Conservation (phyloP, 2,888 invertebrate genomes). For the Clanis bilineata region DNA sequence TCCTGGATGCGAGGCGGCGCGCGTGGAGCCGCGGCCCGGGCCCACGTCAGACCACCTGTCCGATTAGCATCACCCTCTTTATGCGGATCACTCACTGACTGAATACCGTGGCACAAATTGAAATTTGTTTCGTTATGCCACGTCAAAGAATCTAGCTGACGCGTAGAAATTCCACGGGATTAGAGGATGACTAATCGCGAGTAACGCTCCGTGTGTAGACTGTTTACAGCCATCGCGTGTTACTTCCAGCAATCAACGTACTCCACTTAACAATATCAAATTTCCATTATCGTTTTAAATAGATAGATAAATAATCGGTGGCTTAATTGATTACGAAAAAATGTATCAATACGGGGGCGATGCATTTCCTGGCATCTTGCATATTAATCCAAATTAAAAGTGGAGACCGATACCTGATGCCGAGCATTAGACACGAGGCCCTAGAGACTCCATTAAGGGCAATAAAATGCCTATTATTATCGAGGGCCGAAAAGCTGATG, state of each 20-base stretch:
- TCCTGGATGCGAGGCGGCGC: slow-evolving; percentile 36
- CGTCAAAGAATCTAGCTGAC: slow-evolving; percentile 71
- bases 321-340: slow-evolving; percentile 73
- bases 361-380: slow-evolving; percentile 59
- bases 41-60: slow-evolving; percentile 75
- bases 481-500: slow-evolving; percentile 81
- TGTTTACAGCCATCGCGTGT: slow-evolving; percentile 58
- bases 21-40: slow-evolving; percentile 43
- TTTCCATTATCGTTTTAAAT: slow-evolving; percentile 56
- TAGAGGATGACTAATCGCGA: slow-evolving; percentile 68
- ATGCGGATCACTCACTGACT: slow-evolving; percentile 69
- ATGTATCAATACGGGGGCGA: slow-evolving; percentile 42
- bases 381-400: slow-evolving; percentile 78
- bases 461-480: slow-evolving; percentile 83
- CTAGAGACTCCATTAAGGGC: slow-evolving; percentile 81
- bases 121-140: slow-evolving; percentile 77
- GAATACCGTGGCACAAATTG: slow-evolving; percentile 67
- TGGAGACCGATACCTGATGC: slow-evolving; percentile 63
- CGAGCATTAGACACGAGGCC: slow-evolving; percentile 70
- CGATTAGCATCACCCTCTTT: slow-evolving; percentile 77
- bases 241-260: slow-evolving; percentile 65
- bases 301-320: slow-evolving; percentile 56
- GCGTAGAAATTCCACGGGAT: slow-evolving; percentile 61
- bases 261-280: slow-evolving; percentile 68
- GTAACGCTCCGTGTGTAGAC: slow-evolving; percentile 40